Conservation (phyloP, 2,888 invertebrate genomes). For the Acronicta psi region DNA sequence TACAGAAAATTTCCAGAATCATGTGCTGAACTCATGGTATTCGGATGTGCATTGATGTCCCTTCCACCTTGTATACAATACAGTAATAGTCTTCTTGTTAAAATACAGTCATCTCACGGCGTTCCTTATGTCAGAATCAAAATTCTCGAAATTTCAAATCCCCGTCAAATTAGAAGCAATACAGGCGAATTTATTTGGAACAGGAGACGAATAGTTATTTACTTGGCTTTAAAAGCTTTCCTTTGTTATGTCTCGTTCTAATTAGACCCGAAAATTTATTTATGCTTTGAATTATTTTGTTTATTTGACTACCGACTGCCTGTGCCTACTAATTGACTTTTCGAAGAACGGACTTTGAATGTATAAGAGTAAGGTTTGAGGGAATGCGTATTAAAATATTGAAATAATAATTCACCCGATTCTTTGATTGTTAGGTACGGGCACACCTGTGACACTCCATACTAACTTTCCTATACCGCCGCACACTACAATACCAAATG, state of each 20-base stretch:
- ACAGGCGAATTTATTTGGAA: slow-evolving; percentile 29
- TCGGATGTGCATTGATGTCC: too few species aligned
- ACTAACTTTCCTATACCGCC: too few species aligned
- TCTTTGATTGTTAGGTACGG: too few species aligned
- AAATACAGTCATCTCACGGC: background rate
- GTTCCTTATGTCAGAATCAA: background rate
- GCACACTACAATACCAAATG: too few species aligned
- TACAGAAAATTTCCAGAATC: too few species aligned
- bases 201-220: slow-evolving; percentile 48
- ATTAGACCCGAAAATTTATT: slow-evolving; percentile 62
- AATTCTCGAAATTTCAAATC: slow-evolving; percentile 7
- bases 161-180: slow-evolving; percentile 8
- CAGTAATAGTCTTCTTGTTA: background rate
- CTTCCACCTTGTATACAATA: too few species aligned
- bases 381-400: slow-evolving; percentile 8
- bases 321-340: slow-evolving; percentile 32
- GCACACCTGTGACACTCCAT: too few species aligned
- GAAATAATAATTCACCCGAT: background rate
- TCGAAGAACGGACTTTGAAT: slow-evolving; percentile 4
- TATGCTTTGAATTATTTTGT: slow-evolving; percentile 58
- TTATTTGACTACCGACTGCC: slow-evolving; percentile 50
- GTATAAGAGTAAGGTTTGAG: slow-evolving; percentile 17
- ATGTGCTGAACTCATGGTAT: too few species aligned
- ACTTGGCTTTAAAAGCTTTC: slow-evolving; percentile 62
- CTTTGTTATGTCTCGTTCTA: slow-evolving; percentile 60